Base-by-base conservation (phyloP, 2,888 invertebrate species). In the Steinernema carpocapsae region DNA sequence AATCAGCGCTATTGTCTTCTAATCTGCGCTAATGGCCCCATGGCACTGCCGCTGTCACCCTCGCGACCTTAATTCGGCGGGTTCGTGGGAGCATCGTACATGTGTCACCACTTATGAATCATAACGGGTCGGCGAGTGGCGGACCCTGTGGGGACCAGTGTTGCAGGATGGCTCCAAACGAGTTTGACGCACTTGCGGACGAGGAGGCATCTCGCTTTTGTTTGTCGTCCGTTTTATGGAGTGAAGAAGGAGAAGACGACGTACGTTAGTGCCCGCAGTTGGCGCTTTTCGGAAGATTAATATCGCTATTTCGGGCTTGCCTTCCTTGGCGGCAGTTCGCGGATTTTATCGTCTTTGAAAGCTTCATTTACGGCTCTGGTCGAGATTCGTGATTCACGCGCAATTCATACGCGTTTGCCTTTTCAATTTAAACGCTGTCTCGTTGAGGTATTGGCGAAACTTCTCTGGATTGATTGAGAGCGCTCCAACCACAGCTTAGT, bases 1-100 rank as follows among this genome's bases (percentile, higher is more conserved):
- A 56, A 56, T 56, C 56, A 56, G 56, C 22, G 22, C 56, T 56
- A 56, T 56, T 56, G 56, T 56, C 56, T 56, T 56, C 56, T 56
- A 56, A 56, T 24, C 56, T 22, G 4, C n/a, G n/a, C 24, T 56
- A 56, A 56, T 56, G 56, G 56, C n/a, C n/a, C n/a, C n/a, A n/a
- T n/a, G n/a, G n/a, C n/a, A n/a, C n/a, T n/a, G n/a, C n/a, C n/a
- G n/a, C n/a, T n/a, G n/a, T n/a, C n/a, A n/a, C n/a, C n/a, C n/a
- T 14, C 56, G 22, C 12, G 24, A 19, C 26, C 56, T 24, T 26
- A 14, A 43, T 17, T 19, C 56, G 6, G 17, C 56, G 24, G 10
- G 26, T 56, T 19, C 56, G 56, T 10, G 56, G 26, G 56, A 56
- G 56, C 56, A 26, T 26, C 26, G n/a, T 26, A 22, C 56, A 26